Evolutionary conservation across 2,113 vertebrate species (phyloP), one percentile per base, ranked within the genome.

Genomic region (Dicrurus megarhynchus): DNA sequence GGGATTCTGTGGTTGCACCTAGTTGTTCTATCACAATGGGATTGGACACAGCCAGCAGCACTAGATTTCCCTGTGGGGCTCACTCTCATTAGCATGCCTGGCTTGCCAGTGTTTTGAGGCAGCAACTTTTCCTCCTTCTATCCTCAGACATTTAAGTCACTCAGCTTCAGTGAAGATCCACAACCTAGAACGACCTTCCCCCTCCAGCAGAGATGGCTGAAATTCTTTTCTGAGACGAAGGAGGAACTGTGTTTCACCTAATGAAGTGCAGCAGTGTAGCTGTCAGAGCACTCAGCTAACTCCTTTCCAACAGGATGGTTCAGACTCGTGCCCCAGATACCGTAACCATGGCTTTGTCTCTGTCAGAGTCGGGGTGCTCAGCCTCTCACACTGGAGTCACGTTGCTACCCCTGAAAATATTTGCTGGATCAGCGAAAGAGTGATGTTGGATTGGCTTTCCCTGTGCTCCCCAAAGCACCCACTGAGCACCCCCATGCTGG

Each of bases 281-380:
- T 88, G 35, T 15, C 57, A 27, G 65, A 60, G 46, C 7, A 19
- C 42, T 50, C 39, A 13, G 30, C 35, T 27, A 11, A 2, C 15
- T 64, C 33, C n/a, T 56, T n/a, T 77, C 59, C 33, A 20, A 2
- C 3, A 46, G 37, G 3, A 55, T 10, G 11, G 61, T 14, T 41
- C 63, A 41, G 64, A 61, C 28, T 53, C 12, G 22, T 41, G 68
- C 35, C n/a, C 42, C 37, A 27, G 60, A 28, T 9, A 11, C 23
- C 4, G 2, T 10, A 14, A 13, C 7, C 19, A 3, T 1, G 11
- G 18, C 24, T 53, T 41, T 77, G 33, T 14, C 23, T 3, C 37
- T 3, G 1, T 11, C 55, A 55, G 6, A 15, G 32, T 7, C 0
- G 0, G 13, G 18, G 26, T 33, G 16, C 55, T 65, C 68, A 35